Evolutionary conservation across 2,888 invertebrate genomes (phyloP), one percentile per base, ranked within the genome.

Genomic region (Arenicola marina): DNA sequence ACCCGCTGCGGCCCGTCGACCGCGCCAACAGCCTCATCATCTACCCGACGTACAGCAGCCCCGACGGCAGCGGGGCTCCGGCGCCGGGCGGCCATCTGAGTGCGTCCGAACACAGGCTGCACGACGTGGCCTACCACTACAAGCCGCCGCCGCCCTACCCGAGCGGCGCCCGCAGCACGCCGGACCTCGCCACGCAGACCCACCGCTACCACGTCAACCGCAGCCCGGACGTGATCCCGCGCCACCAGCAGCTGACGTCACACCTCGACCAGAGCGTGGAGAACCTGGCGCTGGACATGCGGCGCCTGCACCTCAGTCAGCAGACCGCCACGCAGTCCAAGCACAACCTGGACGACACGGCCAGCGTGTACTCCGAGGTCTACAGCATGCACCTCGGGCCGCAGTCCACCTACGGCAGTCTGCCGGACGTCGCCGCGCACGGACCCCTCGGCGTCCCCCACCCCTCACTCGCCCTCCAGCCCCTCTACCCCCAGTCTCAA

Each of bases 141-240:
- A 92, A 92, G 80, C 80, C 79, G 2, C 91, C 92, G 0, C 93
- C 93, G 0, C 93, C 93, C 0, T 93, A 93, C 84, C 91, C 92
- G 0, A 70, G 80, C 11, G 78, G 77, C 24, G 92, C 92, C 7
- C 91, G 90, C 73, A 92, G 92, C 0, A 92, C 92, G 0, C 92
- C 93, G 0, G 93, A 93, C 80, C 82, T 93, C 61, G 92, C 92
- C 0, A 54, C 56, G 55, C 68, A 57, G 62, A 64, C 61, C 21
- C 31, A 33, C 43, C 59, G 70, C 29, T 56, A 48, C 43, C 63
- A 61, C 34, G 59, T 73, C 48, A 74, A 70, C 62, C 73, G 76
- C 59, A 78, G 75, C 61, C 80, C 80, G 3, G 80, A 81, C 70
- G 68, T 81, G 2, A 75, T 92, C 0, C 91, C 92, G 0, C 89